Conservation (phyloP, 2,797 vertebrate genomes). For the Fistularia commersonii region DNA sequence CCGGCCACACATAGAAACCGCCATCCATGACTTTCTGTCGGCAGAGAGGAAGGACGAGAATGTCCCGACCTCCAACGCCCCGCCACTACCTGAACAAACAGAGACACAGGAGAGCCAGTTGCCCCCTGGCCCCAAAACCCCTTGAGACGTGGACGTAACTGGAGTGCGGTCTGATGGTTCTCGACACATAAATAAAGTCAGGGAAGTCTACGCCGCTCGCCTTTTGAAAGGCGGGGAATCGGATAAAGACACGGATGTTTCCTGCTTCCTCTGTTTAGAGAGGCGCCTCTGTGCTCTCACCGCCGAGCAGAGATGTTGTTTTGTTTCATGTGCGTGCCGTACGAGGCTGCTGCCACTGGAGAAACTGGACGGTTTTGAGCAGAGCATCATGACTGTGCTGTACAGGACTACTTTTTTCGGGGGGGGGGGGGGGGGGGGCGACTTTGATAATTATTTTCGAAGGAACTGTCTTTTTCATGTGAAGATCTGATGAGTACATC, state of each 20-base stretch:
- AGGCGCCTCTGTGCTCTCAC: too few relatives aligned
- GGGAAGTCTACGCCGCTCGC: neutral
- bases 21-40: constrained; percentile 92
- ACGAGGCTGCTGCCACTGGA: constrained; percentile 3
- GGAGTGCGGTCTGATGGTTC: neutral
- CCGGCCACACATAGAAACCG: constrained; percentile 94
- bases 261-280: constrained; percentile 1
- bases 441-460: too few relatives aligned
- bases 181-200: too few relatives aligned
- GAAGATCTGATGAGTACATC: too few relatives aligned
- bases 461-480: too few relatives aligned
- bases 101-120: constrained; percentile 79
- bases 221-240: constrained; percentile 5
- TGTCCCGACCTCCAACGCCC: constrained; percentile 50
- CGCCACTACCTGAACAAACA: constrained; percentile 69
- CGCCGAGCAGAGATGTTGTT: constrained; percentile 4
- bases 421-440: too few relatives aligned
- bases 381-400: neutral
- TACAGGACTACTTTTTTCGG: neutral
- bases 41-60: constrained; percentile 86
- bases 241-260: neutral
- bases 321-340: constrained; percentile 16
- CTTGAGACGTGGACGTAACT: constrained; percentile 73
- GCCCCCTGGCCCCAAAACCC: constrained; percentile 79
- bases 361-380: constrained; percentile 2